A percentile compares a stretch with the other conserved stretches of the same genome.
Evolutionary conservation across 2,888 invertebrate genomes (phyloP).

Genomic region (Autographa pulchrina): DNA sequence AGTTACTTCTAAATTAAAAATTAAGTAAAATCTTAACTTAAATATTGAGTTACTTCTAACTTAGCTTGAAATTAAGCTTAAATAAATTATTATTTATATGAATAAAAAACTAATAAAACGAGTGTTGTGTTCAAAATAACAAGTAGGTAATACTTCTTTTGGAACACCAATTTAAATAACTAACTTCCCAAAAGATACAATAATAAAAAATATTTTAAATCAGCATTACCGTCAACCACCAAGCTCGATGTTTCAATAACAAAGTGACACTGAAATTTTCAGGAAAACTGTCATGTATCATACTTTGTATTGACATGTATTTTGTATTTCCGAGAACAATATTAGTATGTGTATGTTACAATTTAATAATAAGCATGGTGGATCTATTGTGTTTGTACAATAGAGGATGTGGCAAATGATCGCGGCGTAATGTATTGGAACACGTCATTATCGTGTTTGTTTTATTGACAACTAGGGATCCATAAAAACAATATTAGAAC

Average conservation of each 20-base stretch:
- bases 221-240: not conserved
- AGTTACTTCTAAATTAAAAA: too few species aligned
- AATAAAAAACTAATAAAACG: too few species aligned
- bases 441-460: not conserved
- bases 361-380: not conserved
- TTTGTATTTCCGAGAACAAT: not conserved
- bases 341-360: not conserved
- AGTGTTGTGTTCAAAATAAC: too few species aligned
- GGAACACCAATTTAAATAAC: too few species aligned
- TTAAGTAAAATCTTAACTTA: too few species aligned
- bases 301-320: not conserved
- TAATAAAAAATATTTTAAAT: too few species aligned
- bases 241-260: not conserved
- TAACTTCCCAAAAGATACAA: too few species aligned
- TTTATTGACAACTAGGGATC: not conserved
- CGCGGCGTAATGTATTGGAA: not conserved
- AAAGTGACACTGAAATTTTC: not conserved
- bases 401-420: constrained; percentile 5
- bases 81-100: too few species aligned
- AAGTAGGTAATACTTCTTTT: too few species aligned
- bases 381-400: not conserved
- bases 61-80: too few species aligned
- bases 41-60: too few species aligned
- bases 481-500: not conserved
- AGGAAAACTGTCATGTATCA: not conserved